phyloP scores from a whole-genome alignment of 2,888 invertebrate genomes.

The Orchesella flavescens region DNA sequence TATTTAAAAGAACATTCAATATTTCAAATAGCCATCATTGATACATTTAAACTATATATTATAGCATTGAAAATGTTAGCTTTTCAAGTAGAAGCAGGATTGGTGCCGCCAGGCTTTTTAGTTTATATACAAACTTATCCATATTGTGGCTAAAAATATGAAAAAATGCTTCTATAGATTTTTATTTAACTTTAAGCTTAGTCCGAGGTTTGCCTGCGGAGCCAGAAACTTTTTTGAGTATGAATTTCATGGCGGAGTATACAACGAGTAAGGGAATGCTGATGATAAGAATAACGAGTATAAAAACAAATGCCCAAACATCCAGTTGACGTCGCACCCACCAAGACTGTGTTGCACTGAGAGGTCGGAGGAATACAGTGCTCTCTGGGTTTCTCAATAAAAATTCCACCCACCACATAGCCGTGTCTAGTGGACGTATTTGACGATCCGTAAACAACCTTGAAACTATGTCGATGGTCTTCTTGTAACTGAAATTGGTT shows the following conservation, averaged over 20 bases:
- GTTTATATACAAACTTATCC: too few relatives aligned
- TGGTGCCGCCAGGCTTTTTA: too few relatives aligned
- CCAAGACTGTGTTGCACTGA: slow-evolving; percentile 43
- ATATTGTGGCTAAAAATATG: too few relatives aligned
- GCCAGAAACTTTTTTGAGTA: not conserved
- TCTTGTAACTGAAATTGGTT: slow-evolving; percentile 47
- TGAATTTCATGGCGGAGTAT: not conserved
- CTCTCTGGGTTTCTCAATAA: slow-evolving; percentile 27
- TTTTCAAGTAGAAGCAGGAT: too few relatives aligned
- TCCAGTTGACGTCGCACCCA: slow-evolving; percentile 52
- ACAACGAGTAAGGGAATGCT: slow-evolving; percentile 12
- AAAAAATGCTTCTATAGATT: too few relatives aligned
- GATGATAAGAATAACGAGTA: not conserved
- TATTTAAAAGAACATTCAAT: too few relatives aligned
- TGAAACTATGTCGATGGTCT: slow-evolving; percentile 20
- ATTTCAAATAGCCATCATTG: too few relatives aligned
- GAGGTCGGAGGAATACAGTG: slow-evolving; percentile 31
- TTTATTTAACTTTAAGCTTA: not conserved
- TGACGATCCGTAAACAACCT: slow-evolving; percentile 36
- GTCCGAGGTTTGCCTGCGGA: too few relatives aligned
- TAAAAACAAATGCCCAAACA: slow-evolving; percentile 41
- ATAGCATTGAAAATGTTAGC: too few relatives aligned
- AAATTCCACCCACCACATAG: slow-evolving; percentile 51
- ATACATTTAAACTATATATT: too few relatives aligned
- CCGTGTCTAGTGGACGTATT: slow-evolving; percentile 10